Conservation (phyloP, 2,888 invertebrate genomes). For the Meiosimyza platycephala region DNA sequence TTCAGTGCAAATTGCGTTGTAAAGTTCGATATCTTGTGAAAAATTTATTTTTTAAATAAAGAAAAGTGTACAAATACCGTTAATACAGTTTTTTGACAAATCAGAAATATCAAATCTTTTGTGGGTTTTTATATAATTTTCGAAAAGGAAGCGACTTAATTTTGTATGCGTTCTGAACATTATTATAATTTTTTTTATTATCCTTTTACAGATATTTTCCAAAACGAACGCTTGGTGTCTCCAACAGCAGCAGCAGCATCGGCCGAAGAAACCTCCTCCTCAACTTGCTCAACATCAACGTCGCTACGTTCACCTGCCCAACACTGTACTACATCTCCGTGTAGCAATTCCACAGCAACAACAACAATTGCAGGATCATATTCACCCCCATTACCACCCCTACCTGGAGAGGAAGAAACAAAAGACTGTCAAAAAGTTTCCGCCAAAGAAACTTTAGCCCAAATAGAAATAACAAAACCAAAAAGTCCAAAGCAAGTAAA, state of each 20-base stretch:
- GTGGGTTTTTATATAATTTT: slow-evolving; percentile 26
- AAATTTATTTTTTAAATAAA: not conserved
- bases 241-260: slow-evolving; percentile 34
- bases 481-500: slow-evolving; percentile 39
- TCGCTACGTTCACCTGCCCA: not conserved
- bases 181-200: slow-evolving; percentile 36
- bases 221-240: slow-evolving; percentile 46
- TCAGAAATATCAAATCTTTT: not conserved
- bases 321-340: not conserved
- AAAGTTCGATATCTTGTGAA: not conserved
- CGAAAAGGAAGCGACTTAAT: not conserved
- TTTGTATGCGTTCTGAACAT: not conserved
- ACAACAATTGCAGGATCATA: slow-evolving; percentile 43
- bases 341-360: slow-evolving; percentile 11
- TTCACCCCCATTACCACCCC: slow-evolving; percentile 33
- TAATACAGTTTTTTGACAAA: slow-evolving; percentile 11
- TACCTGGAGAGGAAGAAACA: slow-evolving; percentile 38
- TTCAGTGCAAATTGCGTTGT: slow-evolving; percentile 25
- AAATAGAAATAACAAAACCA: slow-evolving; percentile 41
- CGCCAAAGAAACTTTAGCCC: slow-evolving; percentile 29
- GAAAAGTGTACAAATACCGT: slow-evolving; percentile 11
- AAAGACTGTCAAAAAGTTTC: slow-evolving; percentile 56
- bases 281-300: not conserved
- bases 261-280: slow-evolving; percentile 25
- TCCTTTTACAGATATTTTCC: slow-evolving; percentile 34